Percentiles rank a stretch among this genome's conserved stretches.
Evolutionary conservation across 2,797 vertebrate genomes (phyloP).

Genomic region (Zenarchopterus dispar): DNA sequence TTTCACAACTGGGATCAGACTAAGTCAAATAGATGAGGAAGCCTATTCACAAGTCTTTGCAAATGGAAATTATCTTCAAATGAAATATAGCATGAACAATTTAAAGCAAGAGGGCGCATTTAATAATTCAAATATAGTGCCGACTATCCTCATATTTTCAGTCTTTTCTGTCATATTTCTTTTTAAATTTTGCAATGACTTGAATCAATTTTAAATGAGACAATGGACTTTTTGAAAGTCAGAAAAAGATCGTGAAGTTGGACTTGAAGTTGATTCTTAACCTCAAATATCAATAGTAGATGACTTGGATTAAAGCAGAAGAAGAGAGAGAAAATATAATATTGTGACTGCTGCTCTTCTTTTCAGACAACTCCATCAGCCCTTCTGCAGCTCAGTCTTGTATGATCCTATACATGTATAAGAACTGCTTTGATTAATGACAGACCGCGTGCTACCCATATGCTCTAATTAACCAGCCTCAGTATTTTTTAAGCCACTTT

Average conservation of each 20-base stretch:
- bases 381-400: slow-evolving; percentile 29
- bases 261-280: slow-evolving; percentile 1
- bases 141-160: not conserved
- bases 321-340: not conserved
- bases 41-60: too few species aligned
- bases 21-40: too few species aligned
- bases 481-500: slow-evolving; percentile 11
- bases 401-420: not conserved
- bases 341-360: not conserved
- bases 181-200: not conserved
- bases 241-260: not conserved
- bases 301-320: slow-evolving; percentile 22
- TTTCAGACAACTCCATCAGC: not conserved
- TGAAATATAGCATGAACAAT: too few species aligned
- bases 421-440: slow-evolving; percentile 45
- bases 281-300: slow-evolving; percentile 5
- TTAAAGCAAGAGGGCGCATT: too few species aligned
- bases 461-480: slow-evolving; percentile 40
- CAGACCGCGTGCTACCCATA: not conserved
- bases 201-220: not conserved
- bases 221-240: not conserved
- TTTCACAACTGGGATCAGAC: too few species aligned
- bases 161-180: not conserved
- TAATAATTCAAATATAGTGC: not conserved
- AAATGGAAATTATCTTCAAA: too few species aligned